phyloP scores from a whole-genome alignment of 2,113 vertebrate species.

The Hypomesus transpacificus region DNA sequence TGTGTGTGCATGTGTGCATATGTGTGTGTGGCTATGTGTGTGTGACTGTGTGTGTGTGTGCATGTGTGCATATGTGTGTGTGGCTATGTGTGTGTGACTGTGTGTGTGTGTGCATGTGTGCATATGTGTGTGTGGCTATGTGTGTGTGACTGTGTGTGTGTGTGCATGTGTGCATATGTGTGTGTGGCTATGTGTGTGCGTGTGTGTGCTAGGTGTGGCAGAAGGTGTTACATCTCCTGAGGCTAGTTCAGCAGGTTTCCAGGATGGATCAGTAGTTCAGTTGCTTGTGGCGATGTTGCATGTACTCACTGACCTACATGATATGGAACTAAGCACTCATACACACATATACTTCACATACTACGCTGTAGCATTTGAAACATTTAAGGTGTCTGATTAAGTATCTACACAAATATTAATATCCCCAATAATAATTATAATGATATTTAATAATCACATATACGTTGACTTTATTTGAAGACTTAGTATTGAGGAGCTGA shows the following conservation, averaged over 20 bases:
- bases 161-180: too few species aligned
- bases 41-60: slow-evolving; percentile 19
- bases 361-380: slow-evolving; percentile 1
- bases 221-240: slow-evolving; percentile 56
- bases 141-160: background rate
- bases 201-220: slow-evolving; percentile 36
- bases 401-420: too few species aligned
- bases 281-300: slow-evolving; percentile 49
- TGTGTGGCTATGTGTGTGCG: background rate
- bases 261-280: slow-evolving; percentile 58
- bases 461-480: too few species aligned
- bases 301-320: slow-evolving; percentile 60
- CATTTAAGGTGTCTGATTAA: too few species aligned
- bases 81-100: background rate
- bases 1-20: slow-evolving; percentile 21
- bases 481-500: too few species aligned
- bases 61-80: slow-evolving; percentile 23
- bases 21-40: slow-evolving; percentile 10
- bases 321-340: slow-evolving; percentile 24
- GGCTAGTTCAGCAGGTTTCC: slow-evolving; percentile 63
- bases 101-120: background rate
- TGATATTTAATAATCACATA: too few species aligned
- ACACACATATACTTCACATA: slow-evolving; percentile 10
- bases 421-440: too few species aligned
- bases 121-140: background rate